These are phyloP conservation scores for Arizona elegans DNA, from an alignment of 2,113 vertebrate genomes.

Conservation along the genomic window DNA sequence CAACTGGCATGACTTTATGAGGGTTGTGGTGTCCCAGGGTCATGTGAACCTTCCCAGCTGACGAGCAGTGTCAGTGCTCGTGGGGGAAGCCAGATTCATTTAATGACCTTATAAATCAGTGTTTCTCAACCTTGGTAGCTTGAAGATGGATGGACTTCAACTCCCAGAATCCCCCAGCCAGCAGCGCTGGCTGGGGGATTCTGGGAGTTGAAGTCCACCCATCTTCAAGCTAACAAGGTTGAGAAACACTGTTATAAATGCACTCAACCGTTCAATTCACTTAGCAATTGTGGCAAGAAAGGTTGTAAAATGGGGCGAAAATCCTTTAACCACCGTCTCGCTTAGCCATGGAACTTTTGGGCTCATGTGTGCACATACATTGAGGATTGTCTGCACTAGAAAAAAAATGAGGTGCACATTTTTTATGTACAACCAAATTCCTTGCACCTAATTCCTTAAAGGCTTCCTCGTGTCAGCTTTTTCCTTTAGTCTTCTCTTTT, in stretches of 20 bases:
- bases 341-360: neutral
- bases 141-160: no score
- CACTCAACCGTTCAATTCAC: no score
- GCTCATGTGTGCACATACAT: accelerated
- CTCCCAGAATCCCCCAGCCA: no score
- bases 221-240: no score
- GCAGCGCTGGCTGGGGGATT: no score
- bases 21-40: no score
- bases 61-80: no score
- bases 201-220: no score
- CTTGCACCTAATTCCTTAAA: conserved; percentile 16
- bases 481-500: neutral
- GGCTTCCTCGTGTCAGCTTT: conserved; percentile 9
- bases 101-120: neutral
- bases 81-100: neutral
- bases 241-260: neutral
- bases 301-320: neutral
- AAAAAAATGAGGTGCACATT: neutral
- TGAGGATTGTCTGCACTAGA: neutral
- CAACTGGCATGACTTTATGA: no score
- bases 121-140: no score
- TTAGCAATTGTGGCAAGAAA: neutral
- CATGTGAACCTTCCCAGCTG: no score
- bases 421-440: neutral
- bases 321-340: neutral